A percentile compares a stretch with the other conserved stretches of the same genome.
Conservation (phyloP, 2,888 invertebrate genomes). For the Drosophila nr. perissopoda region DNA sequence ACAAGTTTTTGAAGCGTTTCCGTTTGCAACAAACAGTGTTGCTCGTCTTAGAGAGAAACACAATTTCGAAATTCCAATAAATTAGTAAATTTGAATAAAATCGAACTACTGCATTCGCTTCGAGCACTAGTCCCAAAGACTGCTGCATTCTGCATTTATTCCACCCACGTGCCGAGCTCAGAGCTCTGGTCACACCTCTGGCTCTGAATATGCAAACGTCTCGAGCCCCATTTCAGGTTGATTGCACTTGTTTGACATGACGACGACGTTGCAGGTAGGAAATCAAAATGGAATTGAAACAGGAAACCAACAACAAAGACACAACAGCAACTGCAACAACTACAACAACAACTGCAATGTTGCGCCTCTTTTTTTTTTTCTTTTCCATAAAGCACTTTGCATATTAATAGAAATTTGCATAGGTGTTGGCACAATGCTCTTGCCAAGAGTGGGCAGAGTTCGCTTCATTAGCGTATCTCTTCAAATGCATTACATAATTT, state of each 20-base stretch:
- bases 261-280: constrained; percentile 58
- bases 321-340: constrained; percentile 20
- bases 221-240: constrained; percentile 52
- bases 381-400: constrained; percentile 63
- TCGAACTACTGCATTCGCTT: background rate
- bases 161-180: constrained; percentile 11
- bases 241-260: constrained; percentile 71
- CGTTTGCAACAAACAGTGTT: background rate
- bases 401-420: constrained; percentile 76
- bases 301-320: constrained; percentile 61
- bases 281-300: constrained; percentile 63
- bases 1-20: background rate
- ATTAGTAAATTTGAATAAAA: background rate
- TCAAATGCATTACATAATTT: constrained; percentile 29
- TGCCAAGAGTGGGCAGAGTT: constrained; percentile 21
- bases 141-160: background rate
- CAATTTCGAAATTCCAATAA: background rate
- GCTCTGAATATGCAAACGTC: constrained; percentile 15
- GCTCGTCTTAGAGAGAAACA: background rate
- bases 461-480: constrained; percentile 38
- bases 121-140: background rate
- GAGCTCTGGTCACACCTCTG: constrained; percentile 44
- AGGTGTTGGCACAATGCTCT: constrained; percentile 48
- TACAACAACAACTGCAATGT: constrained; percentile 33
- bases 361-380: constrained; percentile 55